Evolutionary conservation across 2,888 invertebrate species (phyloP), one percentile per base, ranked within the genome.

Genomic region (Eubasilissa splendida): DNA sequence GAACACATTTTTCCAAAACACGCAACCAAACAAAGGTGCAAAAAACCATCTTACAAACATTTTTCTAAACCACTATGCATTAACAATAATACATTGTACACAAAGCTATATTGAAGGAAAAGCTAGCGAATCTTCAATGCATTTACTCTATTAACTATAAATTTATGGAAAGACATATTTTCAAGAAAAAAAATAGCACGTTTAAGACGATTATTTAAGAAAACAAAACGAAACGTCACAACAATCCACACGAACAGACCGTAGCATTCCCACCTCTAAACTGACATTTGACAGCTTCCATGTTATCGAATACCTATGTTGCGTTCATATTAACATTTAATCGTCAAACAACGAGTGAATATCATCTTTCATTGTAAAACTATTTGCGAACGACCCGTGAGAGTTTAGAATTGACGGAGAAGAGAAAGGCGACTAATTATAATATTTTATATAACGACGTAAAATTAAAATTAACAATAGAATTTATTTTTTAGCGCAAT

Each of bases 211-310:
- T 63, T 75, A 70, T n/a, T 70, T 56, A 73, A 77, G 54, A 75
- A 81, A 75, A 77, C 60, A 71, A 78, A 31, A 75, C 79, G 80
- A 79, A 60, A 78, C 76, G 78, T 76, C 79, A 79, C 77, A 77
- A 79, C 82, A 77, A 77, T 56, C 76, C 63, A 52, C 65, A 74
- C 74, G n/a, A 60, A 79, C 79, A 31, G 12, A 70, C 22, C 82
- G 52, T 59, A 60, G 68, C 80, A 76, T 77, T 71, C 80, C 76
- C 80, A 70, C 80, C 81, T 75, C 77, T 12, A 75, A 71, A 82
- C 82, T 82, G 82, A 80, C 82, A 68, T 81, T 81, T 82, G 82
- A 82, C 82, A 82, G 77, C 77, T 77, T 60, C 53, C 71, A 73
- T 73, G 58, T 56, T 73, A 73, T 73, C 71, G 71, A 58, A 73